Evolutionary conservation across 2,113 vertebrate genomes (phyloP), one percentile per base, ranked within the genome.

Genomic region (Holacanthus passer): DNA sequence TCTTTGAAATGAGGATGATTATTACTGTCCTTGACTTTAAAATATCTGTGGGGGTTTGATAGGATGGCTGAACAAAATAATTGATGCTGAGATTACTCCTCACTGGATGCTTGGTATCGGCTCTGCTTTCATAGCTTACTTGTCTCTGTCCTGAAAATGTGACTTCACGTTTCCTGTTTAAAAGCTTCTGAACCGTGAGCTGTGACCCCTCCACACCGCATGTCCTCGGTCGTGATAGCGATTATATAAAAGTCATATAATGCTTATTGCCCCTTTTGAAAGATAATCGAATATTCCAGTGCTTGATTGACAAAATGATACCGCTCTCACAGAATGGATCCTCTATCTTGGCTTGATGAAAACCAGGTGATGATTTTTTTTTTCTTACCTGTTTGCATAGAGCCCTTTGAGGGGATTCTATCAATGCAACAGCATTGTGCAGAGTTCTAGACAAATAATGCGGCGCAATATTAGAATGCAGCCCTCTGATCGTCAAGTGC

Each of bases 401-500:
- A 60, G 60, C 55, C 73, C 43, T 85, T 86, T 84, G 73, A 91
- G 53, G 47, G 47, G 55, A 76, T 80, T 83, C 73, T 78, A 76
- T 89, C 71, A 85, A 50, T 74, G 69, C 85, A 70, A 76, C 63
- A 60, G 79, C 75, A 77, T 88, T 88, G 69, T 91, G 73, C 29
- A 48, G 71, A 43, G 17, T 79, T 86, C 55, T 60, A 53, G 70
- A 83, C 62, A 86, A 85, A 86, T 45, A 84, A 85, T 60, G 72
- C 45, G 3, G 45, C 16, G 32, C 73, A 74, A 83, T 84, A 90
- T 92, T 86, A 88, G 72, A 86, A 87, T 86, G 64, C 77, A 85
- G 72, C 76, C 77, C 77, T 90, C 83, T 88, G 87, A 91, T 91
- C 69, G 64, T 85, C 86, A 85, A 90, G 86, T 88, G 91, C 83